Base-by-base conservation (phyloP, 2,888 invertebrate genomes). In the Drosophila neonasuta region DNA sequence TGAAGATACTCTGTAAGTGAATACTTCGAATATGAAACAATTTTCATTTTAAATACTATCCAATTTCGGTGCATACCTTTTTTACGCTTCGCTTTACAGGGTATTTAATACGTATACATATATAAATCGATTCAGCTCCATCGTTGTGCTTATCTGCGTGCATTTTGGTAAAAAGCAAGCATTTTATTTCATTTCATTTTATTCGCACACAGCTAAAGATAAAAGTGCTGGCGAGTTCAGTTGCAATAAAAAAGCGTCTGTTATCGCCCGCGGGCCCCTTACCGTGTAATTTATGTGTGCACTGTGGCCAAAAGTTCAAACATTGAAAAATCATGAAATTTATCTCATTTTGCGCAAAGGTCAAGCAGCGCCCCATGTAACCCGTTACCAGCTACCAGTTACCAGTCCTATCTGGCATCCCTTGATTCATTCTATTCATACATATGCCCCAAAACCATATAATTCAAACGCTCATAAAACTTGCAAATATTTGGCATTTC, bases 281-380 rank as follows among this genome's bases (percentile, higher is more conserved):
- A 52, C 24, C 67, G 54, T 71, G 73, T 84, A 76, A 83, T 83
- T 83, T 86, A 86, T 83, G 80, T 85, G 71, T 70, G 71, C 72
- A 70, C 58, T 72, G 77, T 70, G 81, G 68, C 71, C 56, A 77
- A 76, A 72, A 73, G 80, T 80, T 82, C 78, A 85, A 77, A 74
- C 80, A 71, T 72, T 79, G 83, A 85, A 76, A 80, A 71, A 86
- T 77, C 86, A 77, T 80, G 84, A 74, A 77, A 86, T 83, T 83
- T 83, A 83, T 83, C 73, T 77, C 66, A 68, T 71, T 77, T 72
- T 56, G 79, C 20, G 62, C 75, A 71, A 85, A 81, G 80, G 80
- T 81, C 80, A 81, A 85, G 85, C 68, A 56, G 49, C 17, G 51
- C 17, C 39, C 57, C 44, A 15, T 50, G 50, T 44, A 50, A 17